Percentiles rank a stretch among this genome's conserved stretches.
Evolutionary conservation across 2,797 vertebrate genomes (phyloP).

Genomic region (Epinephelus malabaricus): DNA sequence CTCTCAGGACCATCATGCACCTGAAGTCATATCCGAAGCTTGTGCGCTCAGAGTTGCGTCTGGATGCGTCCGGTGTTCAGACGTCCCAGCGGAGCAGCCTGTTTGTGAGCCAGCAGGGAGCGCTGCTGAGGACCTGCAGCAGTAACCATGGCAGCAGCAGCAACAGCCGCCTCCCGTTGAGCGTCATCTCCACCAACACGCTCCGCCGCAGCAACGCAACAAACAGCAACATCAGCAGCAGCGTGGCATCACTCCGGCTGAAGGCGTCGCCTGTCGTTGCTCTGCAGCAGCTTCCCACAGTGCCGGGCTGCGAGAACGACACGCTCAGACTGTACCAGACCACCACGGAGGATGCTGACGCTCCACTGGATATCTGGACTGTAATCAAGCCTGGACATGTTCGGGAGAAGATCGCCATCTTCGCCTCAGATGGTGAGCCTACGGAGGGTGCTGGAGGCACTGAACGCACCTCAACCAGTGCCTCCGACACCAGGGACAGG

Average conservation of each 20-base stretch:
- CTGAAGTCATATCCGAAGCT: conserved; percentile 91
- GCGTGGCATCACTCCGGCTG: conserved; percentile 10
- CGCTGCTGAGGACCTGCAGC: conserved; percentile 72
- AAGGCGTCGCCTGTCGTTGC: conserved; percentile 12
- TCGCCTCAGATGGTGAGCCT: conserved; percentile 83
- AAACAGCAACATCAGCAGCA: conserved; percentile 4
- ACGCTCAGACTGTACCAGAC: conserved; percentile 33
- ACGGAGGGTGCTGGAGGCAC: accelerated
- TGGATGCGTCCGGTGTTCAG: conserved; percentile 79
- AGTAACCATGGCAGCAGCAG: conserved; percentile 69
- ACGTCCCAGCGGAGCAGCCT: conserved; percentile 69
- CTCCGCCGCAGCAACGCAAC: conserved; percentile 74
- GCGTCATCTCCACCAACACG: conserved; percentile 88
- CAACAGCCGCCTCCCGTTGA: conserved; percentile 80
- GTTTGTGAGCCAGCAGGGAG: conserved; percentile 47
- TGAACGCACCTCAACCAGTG: accelerated
- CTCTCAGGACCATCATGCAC: conserved; percentile 91
- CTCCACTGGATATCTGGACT: conserved; percentile 90
- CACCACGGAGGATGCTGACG: conserved; percentile 83
- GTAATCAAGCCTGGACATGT: conserved; percentile 98
- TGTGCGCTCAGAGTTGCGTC: conserved; percentile 86
- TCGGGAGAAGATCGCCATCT: conserved; percentile 97
- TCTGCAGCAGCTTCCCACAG: conserved; percentile 26
- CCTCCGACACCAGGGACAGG: conserved; percentile 6
- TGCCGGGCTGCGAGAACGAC: conserved; percentile 59